Conservation (phyloP, 1,140 invertebrate genomes). For the Platorchestia sp. region DNA sequence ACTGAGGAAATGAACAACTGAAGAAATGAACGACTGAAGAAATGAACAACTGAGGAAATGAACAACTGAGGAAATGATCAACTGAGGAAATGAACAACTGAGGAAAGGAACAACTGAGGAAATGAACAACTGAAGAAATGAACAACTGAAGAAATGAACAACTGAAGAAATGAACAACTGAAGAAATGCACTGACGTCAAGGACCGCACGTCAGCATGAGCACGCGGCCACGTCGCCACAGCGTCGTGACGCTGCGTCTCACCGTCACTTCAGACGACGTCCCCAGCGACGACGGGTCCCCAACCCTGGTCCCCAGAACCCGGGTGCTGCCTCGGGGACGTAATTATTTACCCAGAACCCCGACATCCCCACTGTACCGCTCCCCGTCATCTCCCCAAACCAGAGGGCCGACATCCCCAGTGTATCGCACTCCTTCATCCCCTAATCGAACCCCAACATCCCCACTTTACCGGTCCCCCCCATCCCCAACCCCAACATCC, state of each 20-base stretch:
- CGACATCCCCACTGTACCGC: constrained; percentile 14
- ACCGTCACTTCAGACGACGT: constrained; percentile 45
- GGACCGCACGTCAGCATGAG: constrained; percentile 17
- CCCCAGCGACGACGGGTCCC: neutral
- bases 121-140: no score
- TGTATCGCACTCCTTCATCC: neutral
- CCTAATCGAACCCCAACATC: neutral
- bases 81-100: no score
- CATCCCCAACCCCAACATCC: neutral
- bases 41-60: no score
- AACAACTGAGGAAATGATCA: no score
- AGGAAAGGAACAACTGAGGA: no score
- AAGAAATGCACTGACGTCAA: neutral
- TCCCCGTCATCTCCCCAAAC: neutral
- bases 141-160: no score
- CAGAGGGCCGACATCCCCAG: neutral
- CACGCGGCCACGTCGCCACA: constrained; percentile 41
- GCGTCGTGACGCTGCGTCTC: constrained; percentile 39
- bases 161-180: no score
- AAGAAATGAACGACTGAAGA: no score
- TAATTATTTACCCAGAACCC: neutral
- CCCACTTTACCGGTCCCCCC: neutral
- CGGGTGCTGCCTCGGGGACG: neutral
- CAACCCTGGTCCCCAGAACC: neutral
- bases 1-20: no score